Base-by-base conservation (phyloP, 2,888 invertebrate genomes). In the Gastrophysa polygoni region DNA sequence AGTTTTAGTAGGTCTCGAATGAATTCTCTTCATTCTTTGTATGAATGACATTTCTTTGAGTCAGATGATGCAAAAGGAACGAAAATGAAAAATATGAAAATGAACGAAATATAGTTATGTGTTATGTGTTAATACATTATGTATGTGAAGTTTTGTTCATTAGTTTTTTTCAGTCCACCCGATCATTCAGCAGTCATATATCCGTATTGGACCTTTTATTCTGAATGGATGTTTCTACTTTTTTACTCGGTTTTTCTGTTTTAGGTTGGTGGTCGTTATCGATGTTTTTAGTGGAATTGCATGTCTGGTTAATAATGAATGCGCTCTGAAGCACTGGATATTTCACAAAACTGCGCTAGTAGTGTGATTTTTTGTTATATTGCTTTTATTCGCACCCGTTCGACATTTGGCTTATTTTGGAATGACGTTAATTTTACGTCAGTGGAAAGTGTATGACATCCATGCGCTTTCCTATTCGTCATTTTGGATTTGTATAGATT, bases 261-360 rank as follows among this genome's bases (percentile, higher is more conserved):
- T 77, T 75, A 69, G 71, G 73, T 76, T 73, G 73, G 71, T 73
- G 76, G 72, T 74, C 79, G 78, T 80, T 79, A 80, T 80, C 80
- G 80, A 80, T 80, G 80, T 80, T 80, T 80, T 80, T 80, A 80
- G 80, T 80, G 80, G 80, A 80, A 79, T 80, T 79, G 80, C 77
- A 76, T 79, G 79, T 79, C 77, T 72, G 74, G 71, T 79, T 75
- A 79, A 79, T 79, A 79, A 79, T 79, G 76, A 73, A 79, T 76
- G 77, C 72, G 69, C 70, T 71, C 72, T 70, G 73, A 72, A 75
- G 71, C 71, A 70, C 73, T 78, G 76, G 76, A 78, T 77, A 78
- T 79, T 79, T 78, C 74, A 78, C 75, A 70, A 75, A 72, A 77
- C 73, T 44, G 24, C 43, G 43, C 24, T 54, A 20, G 17, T 77